Base-by-base conservation (phyloP, 2,113 vertebrate species). In the Gavia stellata region DNA sequence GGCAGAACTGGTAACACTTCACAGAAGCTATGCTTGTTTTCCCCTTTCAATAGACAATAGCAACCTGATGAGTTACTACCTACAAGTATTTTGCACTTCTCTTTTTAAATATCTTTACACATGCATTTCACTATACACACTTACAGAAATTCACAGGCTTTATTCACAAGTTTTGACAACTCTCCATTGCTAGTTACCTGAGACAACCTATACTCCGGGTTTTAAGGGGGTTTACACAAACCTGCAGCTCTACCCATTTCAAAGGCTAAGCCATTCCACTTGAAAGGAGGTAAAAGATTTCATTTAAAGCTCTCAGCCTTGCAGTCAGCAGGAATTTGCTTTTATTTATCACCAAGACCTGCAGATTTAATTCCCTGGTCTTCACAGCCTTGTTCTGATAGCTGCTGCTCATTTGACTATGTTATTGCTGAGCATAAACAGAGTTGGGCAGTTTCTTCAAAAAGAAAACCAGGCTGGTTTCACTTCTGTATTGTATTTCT, bases 51-150 rank as follows among this genome's bases (percentile, higher is more conserved):
- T 1, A 66, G 18, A 44, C 33, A 38, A 33, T 5, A 83, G 42
- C 42, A 13, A 81, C 1, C 3, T 0, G 21, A 8, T 0, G n/a
- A 45, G 26, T 34, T 50, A 24, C 42, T 2, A 8, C 34, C 36
- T 17, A 9, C 31, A 29, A 31, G 3, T n/a, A 25, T 26, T 68
- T 14, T 52, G 53, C 21, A 17, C 33, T 72, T 73, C 23, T 73
- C 23, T 71, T 74, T 75, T 20, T 7, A 4, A 45, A 34, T 15
- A 29, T 9, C 33, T 70, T 36, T 10, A n/a, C 28, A 49, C 0
- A 1, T 5, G 20, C n/a, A 15, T 47, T 24, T 66, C 63, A 63
- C 42, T 50, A 7, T 0, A 10, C 2, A 38, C 8, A 33, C 38
- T 20, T 10, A 16, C 1, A 68, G 20, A 84, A 73, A 67, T 6